These are phyloP conservation scores for Ophion ventricosus DNA, from an alignment of 2,888 invertebrate genomes.

Conservation along the genomic window DNA sequence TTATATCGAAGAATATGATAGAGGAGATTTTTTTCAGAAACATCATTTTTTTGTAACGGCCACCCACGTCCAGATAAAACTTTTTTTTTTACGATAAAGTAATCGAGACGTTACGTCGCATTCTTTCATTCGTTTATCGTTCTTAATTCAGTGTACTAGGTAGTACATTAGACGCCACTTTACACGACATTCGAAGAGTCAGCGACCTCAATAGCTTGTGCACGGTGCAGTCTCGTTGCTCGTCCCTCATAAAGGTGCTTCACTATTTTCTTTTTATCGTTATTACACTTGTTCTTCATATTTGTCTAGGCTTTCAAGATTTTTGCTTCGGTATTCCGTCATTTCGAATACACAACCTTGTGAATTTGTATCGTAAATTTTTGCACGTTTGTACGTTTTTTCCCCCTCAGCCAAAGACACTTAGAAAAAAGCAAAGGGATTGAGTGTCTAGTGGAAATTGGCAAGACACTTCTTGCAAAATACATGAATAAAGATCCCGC, in stretches of 20 bases:
- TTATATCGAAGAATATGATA: too few relatives aligned
- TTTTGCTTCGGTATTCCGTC: background rate
- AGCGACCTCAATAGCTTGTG: slow-evolving; percentile 40
- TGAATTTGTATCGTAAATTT: too few relatives aligned
- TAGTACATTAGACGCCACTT: slow-evolving; percentile 31
- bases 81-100: background rate
- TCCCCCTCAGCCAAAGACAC: background rate
- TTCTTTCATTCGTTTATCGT: slow-evolving; percentile 18
- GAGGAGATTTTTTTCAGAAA: too few relatives aligned
- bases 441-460: slow-evolving; percentile 16
- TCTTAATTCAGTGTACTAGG: slow-evolving; percentile 11
- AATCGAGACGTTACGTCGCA: background rate
- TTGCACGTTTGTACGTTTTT: background rate
- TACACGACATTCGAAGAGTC: slow-evolving; percentile 39
- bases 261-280: background rate
- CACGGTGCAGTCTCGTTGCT: background rate
- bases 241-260: background rate
- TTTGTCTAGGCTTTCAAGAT: background rate
- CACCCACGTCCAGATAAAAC: background rate
- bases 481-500: background rate
- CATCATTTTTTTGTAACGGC: too few relatives aligned
- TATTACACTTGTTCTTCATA: background rate
- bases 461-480: slow-evolving; percentile 4
- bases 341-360: too few relatives aligned
- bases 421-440: background rate